Base-by-base conservation (phyloP, 2,888 invertebrate species). In the Lycophotia porphyrea region DNA sequence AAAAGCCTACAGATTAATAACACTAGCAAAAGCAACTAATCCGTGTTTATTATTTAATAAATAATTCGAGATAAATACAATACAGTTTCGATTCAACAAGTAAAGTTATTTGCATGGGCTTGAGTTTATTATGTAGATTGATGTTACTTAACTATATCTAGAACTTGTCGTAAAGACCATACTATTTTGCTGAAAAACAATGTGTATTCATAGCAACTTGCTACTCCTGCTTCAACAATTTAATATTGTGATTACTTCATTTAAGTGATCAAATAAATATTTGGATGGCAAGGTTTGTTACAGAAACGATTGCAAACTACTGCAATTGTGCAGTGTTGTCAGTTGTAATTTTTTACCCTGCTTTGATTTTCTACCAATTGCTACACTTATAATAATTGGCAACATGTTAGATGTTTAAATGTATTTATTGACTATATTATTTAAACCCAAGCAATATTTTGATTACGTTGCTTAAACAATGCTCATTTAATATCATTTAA, bases 1-100 rank as follows among this genome's bases (percentile, higher is more conserved):
- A 92, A 92, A 93, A 91, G 91, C 90, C 92, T 90, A 92, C 90
- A 89, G 90, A 89, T 90, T 91, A 90, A 87, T 90, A 88, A 90
- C 89, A 89, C 89, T 90, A 90, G 90, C 91, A 89, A 93, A 44
- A 93, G 92, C 93, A 88, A 87, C 87, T 89, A 91, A 84, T 85
- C 71, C 71, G 84, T 88, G 84, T 84, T 79, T 80, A 86, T 86
- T 82, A 71, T 71, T 76, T 65, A 70, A 76, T 84, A 76, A 78
- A 82, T 80, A 78, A 82, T 81, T 67, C 42, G 67, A 76, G 65
- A 78, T 76, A 78, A 77, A 72, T 82, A 75, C 70, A 58, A 58
- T 72, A 71, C 52, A 66, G 9, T 76, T 79, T 64, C 70, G 75
- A 69, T 80, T 75, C 52, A 75, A 18, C 36, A 68, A 78, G 21